phyloP scores from a whole-genome alignment of 2,888 invertebrate species.

The Patella ulyssiponensis region DNA sequence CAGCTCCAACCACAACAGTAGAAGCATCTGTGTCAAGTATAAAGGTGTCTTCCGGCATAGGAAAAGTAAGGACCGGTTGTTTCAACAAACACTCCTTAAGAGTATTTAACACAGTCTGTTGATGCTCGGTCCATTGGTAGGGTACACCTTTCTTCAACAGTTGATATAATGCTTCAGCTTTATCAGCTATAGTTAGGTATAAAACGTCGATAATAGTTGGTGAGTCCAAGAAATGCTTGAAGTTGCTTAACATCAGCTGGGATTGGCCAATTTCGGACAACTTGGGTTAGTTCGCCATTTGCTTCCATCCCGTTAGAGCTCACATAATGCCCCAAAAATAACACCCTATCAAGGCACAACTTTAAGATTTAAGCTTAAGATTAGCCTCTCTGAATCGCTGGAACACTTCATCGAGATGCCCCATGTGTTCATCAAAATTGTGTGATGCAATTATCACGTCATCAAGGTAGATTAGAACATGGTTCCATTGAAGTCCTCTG shows the following conservation, averaged over 20 bases:
- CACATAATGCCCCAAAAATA: conserved; percentile 34
- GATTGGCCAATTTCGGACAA: conserved; percentile 24
- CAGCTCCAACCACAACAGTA: conserved; percentile 3
- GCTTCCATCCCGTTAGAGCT: conserved; percentile 21
- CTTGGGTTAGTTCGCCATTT: conserved; percentile 11
- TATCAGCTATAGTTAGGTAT: conserved; percentile 25
- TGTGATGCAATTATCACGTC: conserved; percentile 36
- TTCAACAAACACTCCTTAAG: neutral
- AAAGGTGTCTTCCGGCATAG: neutral
- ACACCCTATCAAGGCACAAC: conserved; percentile 30
- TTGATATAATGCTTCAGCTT: conserved; percentile 24
- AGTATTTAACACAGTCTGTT: neutral
- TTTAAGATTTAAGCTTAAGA: conserved; percentile 35
- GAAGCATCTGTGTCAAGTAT: conserved; percentile 14
- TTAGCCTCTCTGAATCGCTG: conserved; percentile 26
- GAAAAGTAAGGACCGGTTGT: neutral
- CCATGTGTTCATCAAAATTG: conserved; percentile 29
- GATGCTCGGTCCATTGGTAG: neutral
- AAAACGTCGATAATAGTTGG: conserved; percentile 37
- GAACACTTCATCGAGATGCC: conserved; percentile 31
- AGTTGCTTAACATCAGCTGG: conserved; percentile 29
- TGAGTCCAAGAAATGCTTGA: no score
- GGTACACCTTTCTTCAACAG: neutral
- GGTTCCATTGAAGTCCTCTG: conserved; percentile 34
- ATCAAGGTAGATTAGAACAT: conserved; percentile 38